Base-by-base conservation (phyloP, 2,797 vertebrate genomes). In the Acrossocheilus wenchowensis region DNA sequence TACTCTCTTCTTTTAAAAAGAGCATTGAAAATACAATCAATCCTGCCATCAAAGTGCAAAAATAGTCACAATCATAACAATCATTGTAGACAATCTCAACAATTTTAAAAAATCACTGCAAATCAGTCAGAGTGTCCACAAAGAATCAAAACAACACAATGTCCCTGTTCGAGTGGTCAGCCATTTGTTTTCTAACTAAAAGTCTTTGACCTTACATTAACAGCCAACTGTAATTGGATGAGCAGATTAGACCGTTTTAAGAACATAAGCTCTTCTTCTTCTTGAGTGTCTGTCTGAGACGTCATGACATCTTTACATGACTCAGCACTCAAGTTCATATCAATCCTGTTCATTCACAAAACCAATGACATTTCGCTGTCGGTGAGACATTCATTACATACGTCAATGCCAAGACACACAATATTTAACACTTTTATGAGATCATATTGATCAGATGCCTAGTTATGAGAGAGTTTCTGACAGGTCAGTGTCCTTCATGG, bases 191-290 rank as follows among this genome's bases (percentile, higher is more conserved):
- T 45, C 74, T 82, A 50, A 52, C 79, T 78, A 7, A 68, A 69
- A 50, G 21, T 48, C 2, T 75, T 82, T 87, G 85, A 87, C 84
- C 73, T 71, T 39, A 52, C 5, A 36, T 60, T 26, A 78, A 50
- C 39, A 54, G 34, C 66, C 83, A 84, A 78, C 72, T 66, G 62
- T 82, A 84, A 89, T 62, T 48, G 83, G 74, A 85, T 83, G 6
- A 75, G 36, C 68, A 66, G 87, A 86, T 86, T 41, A 79, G 30
- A 39, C 30, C n/a, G 6, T 74, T 78, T 87, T 85, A 85, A 80
- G 66, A 80, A 79, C 50, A 34, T 83, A 86, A 84, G 81, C 75
- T 84, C 30, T 62, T 79, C 41, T 54, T 60, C 57, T 80, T 83
- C 60, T 72, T 69, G 48, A 52, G 39, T 45, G 36, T 21, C 62